Percentiles rank a stretch among this genome's conserved stretches.
Conservation (phyloP, 2,113 vertebrate genomes). For the Spermophilus dauricus region DNA sequence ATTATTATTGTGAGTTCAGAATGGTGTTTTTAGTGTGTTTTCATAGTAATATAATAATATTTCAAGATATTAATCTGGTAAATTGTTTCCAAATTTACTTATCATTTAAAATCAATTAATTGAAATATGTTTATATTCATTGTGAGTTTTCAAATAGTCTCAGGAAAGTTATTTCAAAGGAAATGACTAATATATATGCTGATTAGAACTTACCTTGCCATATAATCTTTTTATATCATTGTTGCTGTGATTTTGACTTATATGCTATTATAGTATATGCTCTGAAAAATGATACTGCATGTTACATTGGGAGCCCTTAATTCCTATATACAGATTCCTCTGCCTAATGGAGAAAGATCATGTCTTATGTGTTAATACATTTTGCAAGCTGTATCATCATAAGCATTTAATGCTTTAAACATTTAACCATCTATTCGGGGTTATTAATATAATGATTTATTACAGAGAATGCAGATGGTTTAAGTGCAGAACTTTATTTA, state of each 20-base stretch:
- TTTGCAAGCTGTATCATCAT: not conserved
- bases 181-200: no score
- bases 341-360: not conserved
- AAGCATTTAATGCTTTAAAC: not conserved
- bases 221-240: not conserved
- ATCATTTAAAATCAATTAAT: not conserved
- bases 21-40: not conserved
- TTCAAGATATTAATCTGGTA: not conserved
- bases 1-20: not conserved
- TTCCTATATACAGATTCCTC: not conserved
- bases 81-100: not conserved
- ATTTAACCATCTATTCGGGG: not conserved
- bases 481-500: not conserved
- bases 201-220: not conserved
- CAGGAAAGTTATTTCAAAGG: not conserved
- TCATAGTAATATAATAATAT: not conserved
- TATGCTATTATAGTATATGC: not conserved
- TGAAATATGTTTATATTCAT: constrained; percentile 17
- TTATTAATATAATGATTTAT: constrained; percentile 29
- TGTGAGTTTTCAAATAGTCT: constrained; percentile 33
- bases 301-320: not conserved
- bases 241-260: not conserved
- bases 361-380: not conserved
- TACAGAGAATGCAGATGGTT: not conserved
- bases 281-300: not conserved